These are phyloP conservation scores for Hemicentrotus pulcherrimus DNA, from an alignment of 35 echinoderm and acorn worm genomes.

Conservation along the genomic window DNA sequence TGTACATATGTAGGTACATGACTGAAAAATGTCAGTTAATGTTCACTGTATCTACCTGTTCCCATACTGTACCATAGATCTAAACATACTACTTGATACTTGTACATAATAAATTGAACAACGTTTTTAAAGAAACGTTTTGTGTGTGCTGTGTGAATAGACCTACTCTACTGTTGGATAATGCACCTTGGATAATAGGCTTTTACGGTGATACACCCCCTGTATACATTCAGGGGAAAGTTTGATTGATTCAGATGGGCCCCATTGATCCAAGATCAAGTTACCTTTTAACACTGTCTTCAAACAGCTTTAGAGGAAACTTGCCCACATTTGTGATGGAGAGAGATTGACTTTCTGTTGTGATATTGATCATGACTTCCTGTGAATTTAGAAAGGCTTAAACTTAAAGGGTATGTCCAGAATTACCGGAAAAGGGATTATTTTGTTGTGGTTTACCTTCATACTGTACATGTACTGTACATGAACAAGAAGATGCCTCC, in stretches of 20 bases:
- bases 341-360: neutral
- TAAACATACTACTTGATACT: no score
- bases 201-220: no score
- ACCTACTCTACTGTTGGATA: no score
- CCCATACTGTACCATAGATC: no score
- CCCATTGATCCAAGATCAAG: neutral
- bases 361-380: constrained; percentile 2
- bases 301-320: neutral
- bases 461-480: neutral
- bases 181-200: no score
- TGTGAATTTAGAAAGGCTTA: neutral
- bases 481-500: neutral
- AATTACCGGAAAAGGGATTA: neutral
- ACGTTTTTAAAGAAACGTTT: no score
- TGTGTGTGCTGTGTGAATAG: no score
- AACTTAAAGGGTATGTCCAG: neutral
- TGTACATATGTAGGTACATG: no score
- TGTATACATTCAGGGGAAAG: neutral
- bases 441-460: no score
- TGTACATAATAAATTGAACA: no score
- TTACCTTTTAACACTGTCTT: neutral
- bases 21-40: no score
- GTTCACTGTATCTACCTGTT: no score
- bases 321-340: neutral
- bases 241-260: neutral